Conservation (phyloP, 2,888 invertebrate genomes). For the Trissolcus japonicus region DNA sequence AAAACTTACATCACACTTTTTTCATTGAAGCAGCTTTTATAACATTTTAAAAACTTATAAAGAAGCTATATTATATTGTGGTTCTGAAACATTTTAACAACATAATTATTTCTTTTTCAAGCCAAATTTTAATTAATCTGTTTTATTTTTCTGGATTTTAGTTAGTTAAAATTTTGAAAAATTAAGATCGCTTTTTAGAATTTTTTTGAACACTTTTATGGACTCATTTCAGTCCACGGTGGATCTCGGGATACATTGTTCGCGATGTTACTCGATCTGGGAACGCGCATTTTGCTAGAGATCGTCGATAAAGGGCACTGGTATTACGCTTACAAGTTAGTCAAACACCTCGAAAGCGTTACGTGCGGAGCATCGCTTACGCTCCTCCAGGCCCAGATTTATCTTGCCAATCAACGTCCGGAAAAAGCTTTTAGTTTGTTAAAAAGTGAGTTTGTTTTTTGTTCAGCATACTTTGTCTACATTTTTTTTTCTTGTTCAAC, state of each 20-base stretch:
- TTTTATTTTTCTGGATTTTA: neutral
- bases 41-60: no score
- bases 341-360: conserved; percentile 42
- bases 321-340: conserved; percentile 35
- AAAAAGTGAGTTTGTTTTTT: conserved; percentile 36
- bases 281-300: conserved; percentile 32
- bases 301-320: conserved; percentile 29
- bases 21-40: no score
- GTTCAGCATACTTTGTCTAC: neutral
- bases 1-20: no score
- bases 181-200: neutral
- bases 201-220: conserved; percentile 12
- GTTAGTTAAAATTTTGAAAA: neutral
- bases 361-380: conserved; percentile 26
- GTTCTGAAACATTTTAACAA: no score
- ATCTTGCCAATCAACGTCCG: conserved; percentile 38
- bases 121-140: no score
- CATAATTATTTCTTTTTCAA: no score
- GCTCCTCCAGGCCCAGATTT: conserved; percentile 32
- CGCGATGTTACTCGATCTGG: conserved; percentile 40
- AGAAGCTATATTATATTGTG: no score
- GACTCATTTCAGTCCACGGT: conserved; percentile 41
- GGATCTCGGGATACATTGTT: conserved; percentile 12
- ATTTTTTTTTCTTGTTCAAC: neutral
- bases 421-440: conserved; percentile 40